A percentile compares a stretch with the other conserved stretches of the same genome.
Evolutionary conservation across 2,797 vertebrate genomes (phyloP).

Genomic region (Centroberyx gerrardi): DNA sequence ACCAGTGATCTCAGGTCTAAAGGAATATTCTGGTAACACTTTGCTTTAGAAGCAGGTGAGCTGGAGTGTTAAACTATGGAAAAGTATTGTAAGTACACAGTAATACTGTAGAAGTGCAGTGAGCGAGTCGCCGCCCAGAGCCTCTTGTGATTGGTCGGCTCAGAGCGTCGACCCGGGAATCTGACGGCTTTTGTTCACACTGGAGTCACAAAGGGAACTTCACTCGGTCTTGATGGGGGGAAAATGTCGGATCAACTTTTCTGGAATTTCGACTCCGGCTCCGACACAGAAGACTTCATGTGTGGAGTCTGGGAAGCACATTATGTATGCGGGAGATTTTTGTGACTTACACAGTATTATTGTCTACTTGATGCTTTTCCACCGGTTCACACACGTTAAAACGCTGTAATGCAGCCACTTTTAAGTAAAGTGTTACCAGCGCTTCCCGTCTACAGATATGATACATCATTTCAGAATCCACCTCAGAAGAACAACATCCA

Average conservation of each 20-base stretch:
- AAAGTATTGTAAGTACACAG: neutral
- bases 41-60: slow-evolving; percentile 18
- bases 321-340: neutral
- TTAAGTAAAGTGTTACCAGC: neutral
- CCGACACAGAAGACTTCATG: too few species aligned
- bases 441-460: slow-evolving; percentile 18
- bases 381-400: neutral
- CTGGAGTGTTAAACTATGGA: slow-evolving; percentile 33
- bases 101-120: neutral
- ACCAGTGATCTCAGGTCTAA: slow-evolving; percentile 17
- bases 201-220: too few species aligned
- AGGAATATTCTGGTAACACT: slow-evolving; percentile 14
- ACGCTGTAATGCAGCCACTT: neutral
- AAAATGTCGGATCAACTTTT: too few species aligned
- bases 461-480: slow-evolving; percentile 27
- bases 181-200: too few species aligned
- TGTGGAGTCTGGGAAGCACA: neutral
- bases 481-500: slow-evolving; percentile 21
- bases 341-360: slow-evolving; percentile 2
- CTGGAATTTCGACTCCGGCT: too few species aligned
- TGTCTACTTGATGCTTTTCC: slow-evolving; percentile 1
- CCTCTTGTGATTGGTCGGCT: too few species aligned
- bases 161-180: too few species aligned
- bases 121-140: too few species aligned
- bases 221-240: too few species aligned